Conservation (phyloP, 2,113 vertebrate genomes). For the Hippolais icterina region DNA sequence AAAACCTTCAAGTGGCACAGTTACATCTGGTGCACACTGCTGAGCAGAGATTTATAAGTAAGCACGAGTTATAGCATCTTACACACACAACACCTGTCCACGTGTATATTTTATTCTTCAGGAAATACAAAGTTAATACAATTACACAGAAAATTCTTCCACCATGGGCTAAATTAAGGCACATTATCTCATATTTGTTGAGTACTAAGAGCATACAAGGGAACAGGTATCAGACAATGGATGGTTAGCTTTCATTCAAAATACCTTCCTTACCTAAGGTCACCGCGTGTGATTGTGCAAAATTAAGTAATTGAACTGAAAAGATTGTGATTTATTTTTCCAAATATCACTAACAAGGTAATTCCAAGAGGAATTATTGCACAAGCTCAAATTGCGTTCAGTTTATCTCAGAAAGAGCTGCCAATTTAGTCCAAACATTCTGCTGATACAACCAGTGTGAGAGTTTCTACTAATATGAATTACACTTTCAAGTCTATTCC, state of each 20-base stretch:
- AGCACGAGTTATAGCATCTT: background rate
- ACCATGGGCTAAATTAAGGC: background rate
- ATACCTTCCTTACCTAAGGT: background rate
- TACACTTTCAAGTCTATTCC: background rate
- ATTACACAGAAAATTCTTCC: background rate
- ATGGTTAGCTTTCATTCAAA: background rate
- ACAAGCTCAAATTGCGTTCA: background rate
- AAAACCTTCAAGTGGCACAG: background rate
- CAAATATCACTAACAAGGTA: background rate
- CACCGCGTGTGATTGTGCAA: background rate
- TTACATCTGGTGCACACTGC: background rate
- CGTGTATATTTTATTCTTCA: accelerated
- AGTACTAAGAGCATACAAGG: background rate
- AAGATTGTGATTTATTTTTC: background rate
- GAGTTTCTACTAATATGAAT: background rate
- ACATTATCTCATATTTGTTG: accelerated
- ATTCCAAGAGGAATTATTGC: background rate
- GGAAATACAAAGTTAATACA: background rate
- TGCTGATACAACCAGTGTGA: background rate
- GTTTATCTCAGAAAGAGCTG: background rate
- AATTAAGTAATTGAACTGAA: background rate
- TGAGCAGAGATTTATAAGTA: background rate
- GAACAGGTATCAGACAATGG: background rate
- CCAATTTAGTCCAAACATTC: background rate
- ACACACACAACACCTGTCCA: background rate